Percentiles rank a stretch among this genome's conserved stretches.
Conservation (phyloP, 2,113 vertebrate genomes). For the Myanophis thanlyinensis region DNA sequence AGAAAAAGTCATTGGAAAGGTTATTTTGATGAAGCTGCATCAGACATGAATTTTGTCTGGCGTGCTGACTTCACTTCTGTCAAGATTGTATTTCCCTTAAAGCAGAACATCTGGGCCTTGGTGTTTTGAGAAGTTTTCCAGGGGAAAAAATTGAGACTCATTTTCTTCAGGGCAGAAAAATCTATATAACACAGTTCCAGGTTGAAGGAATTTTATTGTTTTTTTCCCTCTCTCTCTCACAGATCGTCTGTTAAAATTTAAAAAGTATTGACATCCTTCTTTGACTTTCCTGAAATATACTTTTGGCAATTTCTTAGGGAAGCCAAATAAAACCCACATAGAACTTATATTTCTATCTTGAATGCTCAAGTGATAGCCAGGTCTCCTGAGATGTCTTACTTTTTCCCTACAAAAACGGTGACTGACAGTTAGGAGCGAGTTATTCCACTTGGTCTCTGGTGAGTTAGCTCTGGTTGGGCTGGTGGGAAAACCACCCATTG, state of each 20-base stretch:
- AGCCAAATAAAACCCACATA: neutral
- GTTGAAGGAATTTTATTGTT: neutral
- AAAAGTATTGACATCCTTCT: neutral
- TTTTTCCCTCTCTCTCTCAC: neutral
- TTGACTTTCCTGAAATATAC: neutral
- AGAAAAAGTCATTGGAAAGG: neutral
- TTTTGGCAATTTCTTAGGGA: neutral
- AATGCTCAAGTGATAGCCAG: neutral
- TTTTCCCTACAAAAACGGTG: neutral
- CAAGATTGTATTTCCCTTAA: neutral
- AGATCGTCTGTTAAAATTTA: neutral
- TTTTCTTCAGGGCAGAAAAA: neutral
- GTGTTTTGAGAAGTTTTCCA: conserved; percentile 35
- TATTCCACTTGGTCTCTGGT: neutral
- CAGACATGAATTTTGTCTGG: neutral
- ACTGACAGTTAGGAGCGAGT: neutral
- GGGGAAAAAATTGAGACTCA: neutral
- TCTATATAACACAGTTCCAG: neutral
- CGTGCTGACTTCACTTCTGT: neutral
- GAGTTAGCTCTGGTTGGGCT: too few relatives aligned
- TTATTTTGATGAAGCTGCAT: neutral
- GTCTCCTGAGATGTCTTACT: neutral
- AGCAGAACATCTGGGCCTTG: neutral
- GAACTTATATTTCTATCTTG: neutral
- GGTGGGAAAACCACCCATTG: neutral